A percentile compares a stretch with the other conserved stretches of the same genome.
Evolutionary conservation across 2,797 vertebrate species (phyloP).

Genomic region (Meriones psammophilus): DNA sequence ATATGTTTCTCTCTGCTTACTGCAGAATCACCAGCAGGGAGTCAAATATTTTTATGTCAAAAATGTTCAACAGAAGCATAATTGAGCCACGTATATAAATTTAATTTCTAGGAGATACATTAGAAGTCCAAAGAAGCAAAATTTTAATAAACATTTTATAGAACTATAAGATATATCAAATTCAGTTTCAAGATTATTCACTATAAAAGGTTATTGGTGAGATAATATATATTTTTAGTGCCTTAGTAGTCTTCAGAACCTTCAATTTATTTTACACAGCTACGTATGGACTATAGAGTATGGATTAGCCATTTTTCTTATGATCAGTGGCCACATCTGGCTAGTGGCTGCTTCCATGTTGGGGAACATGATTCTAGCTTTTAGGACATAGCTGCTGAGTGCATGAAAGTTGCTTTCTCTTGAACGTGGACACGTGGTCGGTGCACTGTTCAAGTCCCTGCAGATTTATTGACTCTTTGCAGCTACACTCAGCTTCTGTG

Average conservation of each 20-base stretch:
- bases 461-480: not conserved
- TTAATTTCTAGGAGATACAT: not conserved
- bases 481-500: not conserved
- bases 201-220: not conserved
- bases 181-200: not conserved
- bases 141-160: constrained; percentile 19
- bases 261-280: not conserved
- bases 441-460: not conserved
- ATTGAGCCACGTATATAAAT: not conserved
- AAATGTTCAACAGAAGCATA: not conserved
- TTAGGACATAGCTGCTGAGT: not conserved
- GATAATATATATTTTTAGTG: not conserved
- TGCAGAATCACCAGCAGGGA: not conserved
- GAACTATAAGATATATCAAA: not conserved
- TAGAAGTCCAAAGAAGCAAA: not conserved
- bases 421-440: not conserved
- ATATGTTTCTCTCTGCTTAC: not conserved
- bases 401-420: not conserved
- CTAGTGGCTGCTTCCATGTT: not conserved
- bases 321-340: not conserved
- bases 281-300: not conserved
- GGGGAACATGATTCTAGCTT: not conserved
- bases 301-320: not conserved
- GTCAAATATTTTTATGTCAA: not conserved
- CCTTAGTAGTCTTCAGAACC: not conserved